These are phyloP conservation scores for Alitta virens DNA, from an alignment of 2,888 invertebrate species.

Conservation along the genomic window DNA sequence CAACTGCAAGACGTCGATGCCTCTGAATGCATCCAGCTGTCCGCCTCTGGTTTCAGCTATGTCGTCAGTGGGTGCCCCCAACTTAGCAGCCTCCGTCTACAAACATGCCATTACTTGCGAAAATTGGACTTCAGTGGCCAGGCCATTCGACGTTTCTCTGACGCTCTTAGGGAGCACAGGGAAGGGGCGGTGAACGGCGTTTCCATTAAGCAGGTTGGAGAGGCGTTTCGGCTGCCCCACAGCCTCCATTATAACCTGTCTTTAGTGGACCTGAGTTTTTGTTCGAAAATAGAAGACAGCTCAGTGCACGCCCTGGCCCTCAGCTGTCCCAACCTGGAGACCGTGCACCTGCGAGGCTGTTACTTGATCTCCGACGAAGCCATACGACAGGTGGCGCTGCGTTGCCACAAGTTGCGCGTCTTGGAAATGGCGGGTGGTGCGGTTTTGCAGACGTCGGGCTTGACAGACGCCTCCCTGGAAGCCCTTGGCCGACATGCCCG, in stretches of 20 bases:
- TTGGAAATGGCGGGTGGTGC: neutral
- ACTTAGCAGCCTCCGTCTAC: neutral
- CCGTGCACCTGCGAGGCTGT: neutral
- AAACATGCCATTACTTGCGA: neutral
- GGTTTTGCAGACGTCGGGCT: neutral
- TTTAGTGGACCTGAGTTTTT: neutral
- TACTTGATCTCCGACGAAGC: neutral
- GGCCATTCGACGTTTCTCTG: neutral
- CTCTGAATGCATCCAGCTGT: neutral
- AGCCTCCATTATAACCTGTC: neutral
- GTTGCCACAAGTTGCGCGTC: neutral
- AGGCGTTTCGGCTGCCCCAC: no score
- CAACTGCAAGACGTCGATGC: neutral
- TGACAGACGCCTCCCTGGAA: neutral
- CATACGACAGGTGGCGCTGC: neutral
- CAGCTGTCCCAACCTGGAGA: neutral
- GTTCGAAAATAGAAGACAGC: neutral
- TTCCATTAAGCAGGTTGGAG: neutral
- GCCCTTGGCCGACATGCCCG: neutral
- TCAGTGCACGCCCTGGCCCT: neutral
- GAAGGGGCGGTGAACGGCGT: no score
- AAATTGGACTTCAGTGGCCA: neutral
- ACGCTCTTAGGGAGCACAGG: no score
- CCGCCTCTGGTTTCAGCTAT: neutral
- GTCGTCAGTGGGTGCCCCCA: neutral